These are phyloP conservation scores for Xenopus petersii DNA, from an alignment of 2,797 vertebrate genomes.

Conservation along the genomic window DNA sequence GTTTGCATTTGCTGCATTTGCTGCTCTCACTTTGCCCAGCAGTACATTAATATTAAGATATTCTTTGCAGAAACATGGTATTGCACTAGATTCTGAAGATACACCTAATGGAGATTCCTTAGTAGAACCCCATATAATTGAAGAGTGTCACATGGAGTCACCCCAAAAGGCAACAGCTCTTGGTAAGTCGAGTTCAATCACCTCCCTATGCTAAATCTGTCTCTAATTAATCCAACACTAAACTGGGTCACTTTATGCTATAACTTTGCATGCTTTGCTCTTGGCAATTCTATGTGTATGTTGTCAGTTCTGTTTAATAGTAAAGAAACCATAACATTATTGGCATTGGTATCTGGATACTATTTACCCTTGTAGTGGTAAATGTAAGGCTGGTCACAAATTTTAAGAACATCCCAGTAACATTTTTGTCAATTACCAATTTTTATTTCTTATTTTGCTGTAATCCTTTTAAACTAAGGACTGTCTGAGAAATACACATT, in stretches of 20 bases:
- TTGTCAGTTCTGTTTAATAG: too few species aligned
- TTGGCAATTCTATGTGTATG: slow-evolving; percentile 1
- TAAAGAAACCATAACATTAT: too few species aligned
- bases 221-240: not conserved
- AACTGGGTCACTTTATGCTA: slow-evolving; percentile 25
- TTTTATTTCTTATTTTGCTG: not conserved
- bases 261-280: slow-evolving; percentile 33
- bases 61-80: slow-evolving; percentile 78
- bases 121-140: slow-evolving; percentile 44
- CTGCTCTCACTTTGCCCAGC: too few species aligned
- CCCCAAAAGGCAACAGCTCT: slow-evolving; percentile 12
- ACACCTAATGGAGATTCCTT: slow-evolving; percentile 73
- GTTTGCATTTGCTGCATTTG: too few species aligned
- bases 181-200: slow-evolving; percentile 21
- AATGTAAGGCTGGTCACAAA: too few species aligned
- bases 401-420: too few species aligned
- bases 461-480: not conserved
- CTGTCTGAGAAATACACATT: not conserved
- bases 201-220: not conserved
- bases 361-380: too few species aligned
- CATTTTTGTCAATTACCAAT: too few species aligned
- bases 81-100: slow-evolving; percentile 68
- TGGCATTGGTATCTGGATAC: too few species aligned
- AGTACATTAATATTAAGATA: not conserved
- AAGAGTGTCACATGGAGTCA: slow-evolving; percentile 12